Evolutionary conservation across 2,888 invertebrate genomes (phyloP), one percentile per base, ranked within the genome.

Genomic region (Eupithecia inturbata): DNA sequence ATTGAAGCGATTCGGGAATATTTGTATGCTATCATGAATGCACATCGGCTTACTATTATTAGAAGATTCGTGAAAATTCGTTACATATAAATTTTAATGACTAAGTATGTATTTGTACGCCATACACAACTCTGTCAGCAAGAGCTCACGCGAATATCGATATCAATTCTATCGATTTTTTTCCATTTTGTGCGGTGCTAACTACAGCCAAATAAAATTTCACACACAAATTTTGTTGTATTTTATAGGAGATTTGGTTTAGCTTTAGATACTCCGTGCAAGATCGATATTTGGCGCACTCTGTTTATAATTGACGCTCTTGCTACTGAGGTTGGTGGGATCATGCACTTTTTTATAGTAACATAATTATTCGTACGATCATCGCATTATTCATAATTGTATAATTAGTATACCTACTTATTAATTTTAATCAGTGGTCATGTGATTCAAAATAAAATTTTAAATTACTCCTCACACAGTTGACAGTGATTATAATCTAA

Each of bases 401-500:
- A 82, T 84, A 82, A 83, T 81, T 87, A 87, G 83, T 82, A 81
- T 83, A 81, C 77, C 78, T 75, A 19, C 80, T 82, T 84, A 84
- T 84, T 82, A 83, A 57, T 26, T 84, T 87, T 83, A 82, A 86
- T 86, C 83, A 82, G 81, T 79, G 82, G 77, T 86, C 85, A 83
- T 83, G 82, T 81, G 80, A 78, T 73, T 77, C 74, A 77, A 67
- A 45, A 71, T 78, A 76, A 72, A 67, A 68, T 68, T 72, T 68
- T 62, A 67, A 73, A 75, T 75, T 71, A 66, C 66, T 53, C 33
- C 22, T 64, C 66, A 73, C 74, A 64, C 82, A 81, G 79, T 82
- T 83, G 83, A 84, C 84, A 79, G 82, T 82, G 83, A 83, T 84
- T 83, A 82, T 80, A 91, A 90, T 91, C 90, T 91, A 91, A 90